Conservation (phyloP, 2,888 invertebrate genomes). For the Chrysolina oricalcia region DNA sequence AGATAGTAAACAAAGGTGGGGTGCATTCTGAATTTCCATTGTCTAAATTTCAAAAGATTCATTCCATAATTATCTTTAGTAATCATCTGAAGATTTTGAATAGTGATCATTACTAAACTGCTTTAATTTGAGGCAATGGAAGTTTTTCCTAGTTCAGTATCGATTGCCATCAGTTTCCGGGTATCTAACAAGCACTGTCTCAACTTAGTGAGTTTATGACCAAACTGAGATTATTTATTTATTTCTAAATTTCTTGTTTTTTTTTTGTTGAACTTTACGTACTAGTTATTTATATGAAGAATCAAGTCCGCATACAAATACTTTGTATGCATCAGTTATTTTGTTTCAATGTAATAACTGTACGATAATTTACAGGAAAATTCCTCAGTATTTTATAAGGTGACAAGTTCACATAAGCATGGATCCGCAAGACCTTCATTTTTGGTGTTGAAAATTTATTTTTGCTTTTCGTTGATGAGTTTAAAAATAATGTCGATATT, state of each 20-base stretch:
- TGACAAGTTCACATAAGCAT: too few relatives aligned
- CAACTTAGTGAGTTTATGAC: not conserved
- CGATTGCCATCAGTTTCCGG: not conserved
- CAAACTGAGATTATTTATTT: not conserved
- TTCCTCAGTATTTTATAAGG: too few relatives aligned
- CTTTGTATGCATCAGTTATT: too few relatives aligned
- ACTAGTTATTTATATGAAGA: too few relatives aligned
- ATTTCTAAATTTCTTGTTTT: not conserved
- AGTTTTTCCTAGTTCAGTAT: not conserved
- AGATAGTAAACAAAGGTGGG: not conserved
- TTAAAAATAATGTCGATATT: too few relatives aligned
- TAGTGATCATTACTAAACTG: not conserved
- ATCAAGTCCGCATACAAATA: too few relatives aligned
- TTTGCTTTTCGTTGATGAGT: too few relatives aligned
- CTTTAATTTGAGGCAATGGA: not conserved
- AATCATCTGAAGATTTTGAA: too few relatives aligned
- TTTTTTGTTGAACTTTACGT: not conserved
- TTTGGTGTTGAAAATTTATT: too few relatives aligned
- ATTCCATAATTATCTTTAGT: not conserved
- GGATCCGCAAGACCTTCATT: too few relatives aligned
- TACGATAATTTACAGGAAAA: too few relatives aligned
- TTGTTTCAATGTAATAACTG: too few relatives aligned
- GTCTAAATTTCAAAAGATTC: not conserved
- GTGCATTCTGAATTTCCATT: not conserved
- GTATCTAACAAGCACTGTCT: not conserved